Evolutionary conservation across 2,888 invertebrate species (phyloP).

Genomic region (Lycocerus yunnanus): DNA sequence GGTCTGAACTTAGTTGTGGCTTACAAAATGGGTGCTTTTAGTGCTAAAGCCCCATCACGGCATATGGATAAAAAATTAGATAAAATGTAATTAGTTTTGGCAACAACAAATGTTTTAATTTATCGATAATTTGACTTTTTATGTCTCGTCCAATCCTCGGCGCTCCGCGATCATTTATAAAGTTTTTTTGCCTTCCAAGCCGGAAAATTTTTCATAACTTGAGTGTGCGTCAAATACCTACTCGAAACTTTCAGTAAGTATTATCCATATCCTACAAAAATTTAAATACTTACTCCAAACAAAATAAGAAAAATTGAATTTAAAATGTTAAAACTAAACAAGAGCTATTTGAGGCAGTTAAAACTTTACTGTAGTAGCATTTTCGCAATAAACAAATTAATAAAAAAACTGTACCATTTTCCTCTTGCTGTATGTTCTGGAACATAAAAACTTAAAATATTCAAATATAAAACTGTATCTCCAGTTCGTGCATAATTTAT

Average conservation of each 20-base stretch:
- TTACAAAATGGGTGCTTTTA: constrained; percentile 5
- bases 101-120: background rate
- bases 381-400: background rate
- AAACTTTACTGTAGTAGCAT: background rate
- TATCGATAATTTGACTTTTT: background rate
- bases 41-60: background rate
- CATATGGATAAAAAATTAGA: background rate
- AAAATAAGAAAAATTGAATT: background rate
- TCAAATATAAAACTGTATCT: constrained; percentile 11
- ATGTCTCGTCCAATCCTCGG: background rate
- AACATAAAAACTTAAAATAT: constrained; percentile 8
- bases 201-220: background rate
- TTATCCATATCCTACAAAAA: background rate
- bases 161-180: background rate
- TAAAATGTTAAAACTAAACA: background rate
- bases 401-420: background rate
- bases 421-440: background rate
- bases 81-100: background rate
- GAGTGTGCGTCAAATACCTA: background rate
- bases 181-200: background rate
- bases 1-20: constrained; percentile 3
- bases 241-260: background rate
- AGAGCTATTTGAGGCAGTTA: background rate
- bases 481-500: constrained; percentile 21
- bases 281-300: background rate